These are phyloP conservation scores for Bicyclus anynana DNA, from an alignment of 1,140 invertebrate genomes.

Conservation along the genomic window DNA sequence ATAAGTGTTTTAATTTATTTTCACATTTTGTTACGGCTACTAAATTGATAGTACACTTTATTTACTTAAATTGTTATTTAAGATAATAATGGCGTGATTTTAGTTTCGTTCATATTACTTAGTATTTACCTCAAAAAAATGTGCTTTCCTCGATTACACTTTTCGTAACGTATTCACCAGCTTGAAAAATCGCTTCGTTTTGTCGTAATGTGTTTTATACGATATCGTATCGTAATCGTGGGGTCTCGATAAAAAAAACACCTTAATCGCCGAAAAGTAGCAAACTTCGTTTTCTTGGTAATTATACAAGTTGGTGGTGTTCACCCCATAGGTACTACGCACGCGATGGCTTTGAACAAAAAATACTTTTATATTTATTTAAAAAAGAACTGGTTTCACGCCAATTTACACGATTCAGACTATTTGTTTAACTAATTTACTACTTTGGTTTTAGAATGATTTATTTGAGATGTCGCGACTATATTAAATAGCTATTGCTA, in stretches of 20 bases:
- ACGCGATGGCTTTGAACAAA: slow-evolving; percentile 44
- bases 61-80: no score
- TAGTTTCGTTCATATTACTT: no score
- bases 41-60: no score
- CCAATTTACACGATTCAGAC: background rate
- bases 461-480: background rate
- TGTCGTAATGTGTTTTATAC: background rate
- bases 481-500: background rate
- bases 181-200: no score
- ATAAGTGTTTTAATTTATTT: no score
- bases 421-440: background rate
- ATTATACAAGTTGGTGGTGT: slow-evolving; percentile 48
- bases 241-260: slow-evolving; percentile 14
- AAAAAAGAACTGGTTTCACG: background rate
- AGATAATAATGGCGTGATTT: no score
- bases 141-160: no score
- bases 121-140: no score
- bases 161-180: no score
- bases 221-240: slow-evolving; percentile 13
- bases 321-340: slow-evolving; percentile 45
- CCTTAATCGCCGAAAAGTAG: slow-evolving; percentile 41
- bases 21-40: no score
- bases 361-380: slow-evolving; percentile 2
- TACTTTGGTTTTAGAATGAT: slow-evolving; percentile 1
- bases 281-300: slow-evolving; percentile 52